Evolutionary conservation across 2,888 invertebrate genomes (phyloP), one percentile per base, ranked within the genome.

Genomic region (Aplocera efformata): DNA sequence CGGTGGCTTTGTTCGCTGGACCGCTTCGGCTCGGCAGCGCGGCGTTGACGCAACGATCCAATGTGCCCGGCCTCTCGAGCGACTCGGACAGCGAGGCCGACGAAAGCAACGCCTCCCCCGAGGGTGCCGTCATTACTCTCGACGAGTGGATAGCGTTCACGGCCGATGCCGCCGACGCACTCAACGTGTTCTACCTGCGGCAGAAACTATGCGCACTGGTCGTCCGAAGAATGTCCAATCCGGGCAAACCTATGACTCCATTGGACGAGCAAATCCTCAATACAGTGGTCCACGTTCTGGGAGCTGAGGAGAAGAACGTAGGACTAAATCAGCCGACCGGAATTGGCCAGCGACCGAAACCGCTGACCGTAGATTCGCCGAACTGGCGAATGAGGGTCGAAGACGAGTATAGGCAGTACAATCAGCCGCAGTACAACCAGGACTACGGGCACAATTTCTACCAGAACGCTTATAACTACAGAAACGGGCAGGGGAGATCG

Each of bases 1-100:
- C 96, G 0, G 92, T 98, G 35, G 92, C 94, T 0, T 63, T 98
- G 21, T 94, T 96, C 58, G 92, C 93, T 7, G 95, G 95, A 0
- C 93, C 94, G 0, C 70, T 91, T 20, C 71, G 93, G 30, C 74
- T 94, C 4, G 23, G 26, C 11, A 33, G 36, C 22, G 11, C 40
- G 1, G 45, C 45, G 8, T 6, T 90, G 1, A 77, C 82, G 0
- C 86, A 86, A 48, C 63, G 86, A 0, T 80, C 86, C 0, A 86
- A 88, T 50, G 79, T 81, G 0, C 86, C 88, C 0, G 88, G 85
- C 0, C 38, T 86, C 0, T 88, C 88, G 1, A 83, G 83, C 39
- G 89, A 89, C 36, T 81, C 81, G 0, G 88, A 88, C 53, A 84
- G 82, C 39, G 88, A 88, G 11, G 83, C 78, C 0, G 88, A 88